phyloP scores from a whole-genome alignment of 2,797 vertebrate species.

The Crocidura indochinensis region DNA sequence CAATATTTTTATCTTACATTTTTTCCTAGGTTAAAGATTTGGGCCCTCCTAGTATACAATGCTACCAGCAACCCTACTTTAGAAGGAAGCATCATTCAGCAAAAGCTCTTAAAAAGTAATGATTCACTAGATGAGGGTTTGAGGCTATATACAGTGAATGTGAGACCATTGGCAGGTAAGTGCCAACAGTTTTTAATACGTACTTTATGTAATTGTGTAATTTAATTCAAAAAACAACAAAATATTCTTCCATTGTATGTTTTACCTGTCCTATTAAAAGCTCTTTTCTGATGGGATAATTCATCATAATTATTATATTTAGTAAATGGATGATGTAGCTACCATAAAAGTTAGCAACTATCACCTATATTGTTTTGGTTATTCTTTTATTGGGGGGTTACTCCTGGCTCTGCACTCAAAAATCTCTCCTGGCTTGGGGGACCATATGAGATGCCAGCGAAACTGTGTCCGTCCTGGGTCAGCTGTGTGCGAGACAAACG shows the following conservation, averaged over 20 bases:
- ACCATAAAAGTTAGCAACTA: neutral
- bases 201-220: neutral
- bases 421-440: too few species aligned
- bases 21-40: slow-evolving; percentile 91
- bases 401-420: too few species aligned
- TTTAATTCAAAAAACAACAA: neutral
- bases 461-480: too few species aligned
- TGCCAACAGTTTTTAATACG: slow-evolving; percentile 33
- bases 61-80: slow-evolving; percentile 91
- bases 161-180: slow-evolving; percentile 92
- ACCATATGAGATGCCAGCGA: too few species aligned
- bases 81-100: slow-evolving; percentile 90
- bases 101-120: slow-evolving; percentile 88
- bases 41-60: slow-evolving; percentile 93
- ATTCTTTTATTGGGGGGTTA: too few species aligned
- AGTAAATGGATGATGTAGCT: neutral
- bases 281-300: slow-evolving; percentile 47
- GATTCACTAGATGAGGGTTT: slow-evolving; percentile 87
- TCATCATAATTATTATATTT: neutral
- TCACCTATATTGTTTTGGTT: neutral
- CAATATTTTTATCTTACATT: slow-evolving; percentile 57
- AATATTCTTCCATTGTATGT: neutral
- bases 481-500: too few species aligned
- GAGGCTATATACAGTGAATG: slow-evolving; percentile 86
- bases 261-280: neutral